These are phyloP conservation scores for Alexandromys fortis DNA, from an alignment of 2,113 vertebrate species.

Conservation along the genomic window DNA sequence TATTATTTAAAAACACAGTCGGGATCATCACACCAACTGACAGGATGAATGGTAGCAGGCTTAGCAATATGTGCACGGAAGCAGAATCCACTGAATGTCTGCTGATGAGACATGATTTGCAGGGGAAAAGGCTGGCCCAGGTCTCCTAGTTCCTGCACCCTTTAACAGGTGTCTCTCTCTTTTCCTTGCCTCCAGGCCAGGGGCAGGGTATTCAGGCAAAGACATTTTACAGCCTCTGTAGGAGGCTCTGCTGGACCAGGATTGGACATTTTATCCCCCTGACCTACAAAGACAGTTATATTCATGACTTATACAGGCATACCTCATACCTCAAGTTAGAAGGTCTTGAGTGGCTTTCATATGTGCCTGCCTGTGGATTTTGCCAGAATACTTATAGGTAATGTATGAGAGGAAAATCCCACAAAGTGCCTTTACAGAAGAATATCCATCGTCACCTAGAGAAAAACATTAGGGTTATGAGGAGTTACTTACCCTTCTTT, in stretches of 20 bases:
- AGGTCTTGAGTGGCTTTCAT: background rate
- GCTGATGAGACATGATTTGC: background rate
- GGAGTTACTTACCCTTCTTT: background rate
- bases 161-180: background rate
- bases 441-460: background rate
- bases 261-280: background rate
- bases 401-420: background rate
- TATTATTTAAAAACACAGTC: background rate
- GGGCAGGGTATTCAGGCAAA: background rate
- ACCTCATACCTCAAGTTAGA: background rate
- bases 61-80: background rate
- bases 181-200: background rate
- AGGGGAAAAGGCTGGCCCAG: background rate
- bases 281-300: background rate
- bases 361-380: background rate
- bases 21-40: background rate
- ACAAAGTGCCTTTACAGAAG: background rate
- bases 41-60: background rate
- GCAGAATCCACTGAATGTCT: background rate
- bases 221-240: background rate
- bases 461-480: background rate
- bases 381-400: background rate
- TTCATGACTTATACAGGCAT: background rate
- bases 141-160: background rate
- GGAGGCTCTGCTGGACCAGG: background rate